Percentiles rank a stretch among this genome's conserved stretches.
These are phyloP conservation scores for Abscondita cerata DNA, from an alignment of 2,888 invertebrate species.

Conservation along the genomic window DNA sequence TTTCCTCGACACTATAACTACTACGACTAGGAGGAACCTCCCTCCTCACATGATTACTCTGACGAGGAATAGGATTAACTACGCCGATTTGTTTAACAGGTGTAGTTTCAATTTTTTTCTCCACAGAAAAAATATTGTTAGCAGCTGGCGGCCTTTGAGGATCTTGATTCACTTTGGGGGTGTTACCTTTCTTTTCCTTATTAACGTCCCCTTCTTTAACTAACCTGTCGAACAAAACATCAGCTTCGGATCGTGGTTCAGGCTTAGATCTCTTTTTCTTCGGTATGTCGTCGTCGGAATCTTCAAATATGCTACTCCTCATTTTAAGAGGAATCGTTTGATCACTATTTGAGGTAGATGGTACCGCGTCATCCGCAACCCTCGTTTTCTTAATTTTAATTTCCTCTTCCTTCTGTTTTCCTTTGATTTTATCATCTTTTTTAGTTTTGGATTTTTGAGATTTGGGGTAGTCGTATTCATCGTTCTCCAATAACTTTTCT, in stretches of 20 bases:
- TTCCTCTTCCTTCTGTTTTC: conserved; percentile 17
- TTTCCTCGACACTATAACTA: conserved; percentile 18
- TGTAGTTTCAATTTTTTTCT: conserved; percentile 14
- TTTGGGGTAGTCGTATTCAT: conserved; percentile 9
- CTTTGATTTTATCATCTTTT: conserved; percentile 19
- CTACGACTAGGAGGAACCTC: conserved; percentile 5
- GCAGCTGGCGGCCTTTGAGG: neutral
- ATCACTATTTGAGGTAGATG: neutral
- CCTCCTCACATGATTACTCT: conserved; percentile 11
- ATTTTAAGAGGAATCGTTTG: neutral
- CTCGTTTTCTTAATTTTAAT: conserved; percentile 6
- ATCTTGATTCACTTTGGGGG: neutral
- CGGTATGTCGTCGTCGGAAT: conserved; percentile 18
- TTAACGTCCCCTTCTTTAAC: conserved; percentile 27
- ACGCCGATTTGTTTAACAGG: conserved; percentile 26
- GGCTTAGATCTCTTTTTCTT: conserved; percentile 18
- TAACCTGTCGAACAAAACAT: conserved; percentile 25
- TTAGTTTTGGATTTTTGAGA: conserved; percentile 11
- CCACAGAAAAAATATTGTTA: neutral
- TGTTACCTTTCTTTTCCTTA: neutral
- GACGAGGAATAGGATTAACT: conserved; percentile 23
- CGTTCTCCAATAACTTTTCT: conserved; percentile 14
- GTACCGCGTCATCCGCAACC: neutral
- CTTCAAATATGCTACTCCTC: conserved; percentile 15
- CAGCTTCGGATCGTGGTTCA: conserved; percentile 16